phyloP scores from a whole-genome alignment of 23 tunicate species.

The Styela clava region DNA sequence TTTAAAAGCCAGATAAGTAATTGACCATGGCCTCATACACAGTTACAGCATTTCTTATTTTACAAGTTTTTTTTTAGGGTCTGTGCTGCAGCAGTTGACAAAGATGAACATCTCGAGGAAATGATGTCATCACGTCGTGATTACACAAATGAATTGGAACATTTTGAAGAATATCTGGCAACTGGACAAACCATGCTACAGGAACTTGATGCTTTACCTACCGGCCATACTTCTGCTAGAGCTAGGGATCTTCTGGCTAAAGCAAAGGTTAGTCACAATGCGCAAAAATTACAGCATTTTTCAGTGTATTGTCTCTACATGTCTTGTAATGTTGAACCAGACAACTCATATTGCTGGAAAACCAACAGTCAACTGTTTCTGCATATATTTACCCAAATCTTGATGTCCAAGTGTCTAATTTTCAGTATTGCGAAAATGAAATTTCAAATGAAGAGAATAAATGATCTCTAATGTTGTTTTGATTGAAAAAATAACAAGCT shows the following conservation, averaged over 20 bases:
- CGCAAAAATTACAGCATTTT: background rate
- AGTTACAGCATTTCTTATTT: no score
- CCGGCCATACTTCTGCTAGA: conserved; percentile 88
- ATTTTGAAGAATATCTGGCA: conserved; percentile 66
- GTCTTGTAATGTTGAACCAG: background rate
- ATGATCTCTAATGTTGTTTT: no score
- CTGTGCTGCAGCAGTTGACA: conserved; percentile 69
- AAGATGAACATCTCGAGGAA: conserved; percentile 40
- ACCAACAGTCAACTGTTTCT: no score
- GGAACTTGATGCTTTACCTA: conserved; percentile 67
- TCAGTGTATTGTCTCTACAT: background rate
- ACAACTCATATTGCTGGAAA: no score
- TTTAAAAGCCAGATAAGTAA: no score
- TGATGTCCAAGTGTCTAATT: no score
- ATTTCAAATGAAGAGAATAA: no score
- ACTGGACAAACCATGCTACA: conserved; percentile 60
- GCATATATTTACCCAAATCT: no score
- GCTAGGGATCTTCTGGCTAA: conserved; percentile 63
- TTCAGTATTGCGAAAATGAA: no score
- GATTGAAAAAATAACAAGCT: no score
- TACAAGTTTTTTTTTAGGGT: conserved; percentile 60
- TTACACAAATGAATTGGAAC: conserved; percentile 49
- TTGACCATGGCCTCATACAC: no score
- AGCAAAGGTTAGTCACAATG: conserved; percentile 49
- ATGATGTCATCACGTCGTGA: conserved; percentile 74